Conservation (phyloP, 2,888 invertebrate genomes). For the Nysson spinosus region DNA sequence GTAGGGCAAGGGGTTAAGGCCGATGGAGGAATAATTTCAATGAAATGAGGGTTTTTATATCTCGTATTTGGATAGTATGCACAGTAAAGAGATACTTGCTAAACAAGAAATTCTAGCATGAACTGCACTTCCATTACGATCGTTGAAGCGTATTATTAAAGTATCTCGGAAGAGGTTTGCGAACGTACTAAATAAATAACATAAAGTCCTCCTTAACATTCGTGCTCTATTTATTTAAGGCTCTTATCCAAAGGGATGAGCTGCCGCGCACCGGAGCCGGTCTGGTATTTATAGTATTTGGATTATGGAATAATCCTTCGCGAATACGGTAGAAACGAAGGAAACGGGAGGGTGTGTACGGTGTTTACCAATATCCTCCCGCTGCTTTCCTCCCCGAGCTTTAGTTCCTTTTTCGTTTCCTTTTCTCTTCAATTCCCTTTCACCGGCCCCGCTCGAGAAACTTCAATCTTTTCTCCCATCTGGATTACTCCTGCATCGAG, state of each 20-base stretch:
- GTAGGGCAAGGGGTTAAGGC: too few species aligned
- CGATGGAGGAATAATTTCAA: too few species aligned
- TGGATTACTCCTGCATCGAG: constrained; percentile 64
- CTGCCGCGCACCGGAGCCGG: constrained; percentile 55
- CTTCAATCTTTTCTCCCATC: constrained; percentile 63
- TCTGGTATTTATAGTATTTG: constrained; percentile 75
- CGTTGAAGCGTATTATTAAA: constrained; percentile 24
- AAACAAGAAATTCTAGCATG: background rate
- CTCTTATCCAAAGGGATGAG: constrained; percentile 65
- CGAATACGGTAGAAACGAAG: constrained; percentile 57
- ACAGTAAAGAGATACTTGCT: background rate
- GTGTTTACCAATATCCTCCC: constrained; percentile 73
- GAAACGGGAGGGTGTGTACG: constrained; percentile 60
- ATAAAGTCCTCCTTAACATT: constrained; percentile 49
- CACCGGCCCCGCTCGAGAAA: constrained; percentile 49
- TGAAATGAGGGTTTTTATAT: too few species aligned
- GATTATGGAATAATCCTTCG: constrained; percentile 73
- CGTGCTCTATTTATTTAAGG: constrained; percentile 67
- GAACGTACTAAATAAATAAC: constrained; percentile 50
- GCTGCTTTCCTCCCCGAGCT: constrained; percentile 39
- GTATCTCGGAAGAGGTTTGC: constrained; percentile 23
- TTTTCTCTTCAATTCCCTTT: constrained; percentile 48
- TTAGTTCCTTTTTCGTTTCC: constrained; percentile 28
- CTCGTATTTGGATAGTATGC: too few species aligned
- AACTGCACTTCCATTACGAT: background rate